Conservation (phyloP, 2,888 invertebrate species). For the Nemapogon koenigi region DNA sequence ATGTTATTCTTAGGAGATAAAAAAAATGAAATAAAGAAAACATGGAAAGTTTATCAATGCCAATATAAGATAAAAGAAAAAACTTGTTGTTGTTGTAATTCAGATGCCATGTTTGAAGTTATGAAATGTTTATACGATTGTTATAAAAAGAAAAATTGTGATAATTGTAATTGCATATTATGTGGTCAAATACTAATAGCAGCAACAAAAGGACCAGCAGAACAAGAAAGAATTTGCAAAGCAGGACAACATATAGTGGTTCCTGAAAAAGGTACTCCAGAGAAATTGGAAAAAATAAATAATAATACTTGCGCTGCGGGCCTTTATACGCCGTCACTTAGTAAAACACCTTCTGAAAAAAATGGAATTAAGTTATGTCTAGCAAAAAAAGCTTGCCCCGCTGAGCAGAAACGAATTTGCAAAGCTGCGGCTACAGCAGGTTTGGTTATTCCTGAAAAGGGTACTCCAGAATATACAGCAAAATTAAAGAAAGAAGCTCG, state of each 20-base stretch:
- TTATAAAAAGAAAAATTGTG: conserved; percentile 43
- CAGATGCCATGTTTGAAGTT: conserved; percentile 50
- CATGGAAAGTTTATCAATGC: conserved; percentile 25
- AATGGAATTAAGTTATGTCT: conserved; percentile 10
- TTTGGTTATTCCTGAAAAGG: neutral
- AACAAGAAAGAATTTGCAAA: too few relatives aligned
- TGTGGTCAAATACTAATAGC: conserved; percentile 31
- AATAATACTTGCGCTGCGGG: conserved; percentile 10
- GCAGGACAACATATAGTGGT: too few relatives aligned
- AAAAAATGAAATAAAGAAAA: too few relatives aligned
- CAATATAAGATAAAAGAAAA: conserved; percentile 29
- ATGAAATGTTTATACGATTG: conserved; percentile 48
- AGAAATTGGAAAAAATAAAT: conserved; percentile 13
- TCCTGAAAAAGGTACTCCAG: conserved; percentile 2
- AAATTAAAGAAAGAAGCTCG: conserved; percentile 17
- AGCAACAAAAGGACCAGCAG: conserved; percentile 13
- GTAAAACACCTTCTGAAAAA: conserved; percentile 19
- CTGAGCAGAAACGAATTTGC: neutral
- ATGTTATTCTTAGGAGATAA: too few relatives aligned
- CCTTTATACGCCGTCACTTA: conserved; percentile 12
- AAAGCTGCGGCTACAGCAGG: neutral
- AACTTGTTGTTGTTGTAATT: conserved; percentile 39
- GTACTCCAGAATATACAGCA: neutral
- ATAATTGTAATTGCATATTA: conserved; percentile 38
- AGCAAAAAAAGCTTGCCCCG: neutral